phyloP scores from a whole-genome alignment of 2,888 invertebrate species.

The Lithophane leautieri region DNA sequence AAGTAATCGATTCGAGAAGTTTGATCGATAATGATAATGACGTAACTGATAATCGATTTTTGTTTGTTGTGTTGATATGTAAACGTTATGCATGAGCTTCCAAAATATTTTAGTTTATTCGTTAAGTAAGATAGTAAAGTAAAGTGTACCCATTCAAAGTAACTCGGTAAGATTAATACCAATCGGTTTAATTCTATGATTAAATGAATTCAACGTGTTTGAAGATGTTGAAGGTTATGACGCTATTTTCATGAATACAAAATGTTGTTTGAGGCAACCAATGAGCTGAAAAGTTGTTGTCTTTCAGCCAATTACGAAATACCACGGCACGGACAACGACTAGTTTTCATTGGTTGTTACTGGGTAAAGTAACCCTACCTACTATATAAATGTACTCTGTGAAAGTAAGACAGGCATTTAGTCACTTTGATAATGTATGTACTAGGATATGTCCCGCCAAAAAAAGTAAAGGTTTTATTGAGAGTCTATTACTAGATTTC shows the following conservation, averaged over 20 bases:
- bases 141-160: neutral
- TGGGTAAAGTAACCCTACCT: too few relatives aligned
- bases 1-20: slow-evolving; percentile 53
- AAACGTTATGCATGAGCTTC: slow-evolving; percentile 32
- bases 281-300: slow-evolving; percentile 21
- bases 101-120: slow-evolving; percentile 6
- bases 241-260: slow-evolving; percentile 51
- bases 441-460: slow-evolving; percentile 25
- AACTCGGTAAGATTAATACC: slow-evolving; percentile 19
- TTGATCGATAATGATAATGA: slow-evolving; percentile 58
- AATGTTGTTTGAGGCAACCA: slow-evolving; percentile 20
- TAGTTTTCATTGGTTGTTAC: slow-evolving; percentile 33
- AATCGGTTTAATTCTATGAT: neutral
- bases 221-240: slow-evolving; percentile 46
- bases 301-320: slow-evolving; percentile 34
- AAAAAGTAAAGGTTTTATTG: slow-evolving; percentile 3
- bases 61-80: slow-evolving; percentile 38
- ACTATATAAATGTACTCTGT: too few relatives aligned
- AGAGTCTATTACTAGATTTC: neutral
- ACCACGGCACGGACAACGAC: slow-evolving; percentile 8
- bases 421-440: neutral
- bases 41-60: slow-evolving; percentile 56
- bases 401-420: neutral
- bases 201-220: slow-evolving; percentile 16
- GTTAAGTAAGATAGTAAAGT: neutral